Percentiles rank a stretch among this genome's conserved stretches.
Conservation (phyloP, 2,888 invertebrate genomes). For the Dermolepida albohirtum region DNA sequence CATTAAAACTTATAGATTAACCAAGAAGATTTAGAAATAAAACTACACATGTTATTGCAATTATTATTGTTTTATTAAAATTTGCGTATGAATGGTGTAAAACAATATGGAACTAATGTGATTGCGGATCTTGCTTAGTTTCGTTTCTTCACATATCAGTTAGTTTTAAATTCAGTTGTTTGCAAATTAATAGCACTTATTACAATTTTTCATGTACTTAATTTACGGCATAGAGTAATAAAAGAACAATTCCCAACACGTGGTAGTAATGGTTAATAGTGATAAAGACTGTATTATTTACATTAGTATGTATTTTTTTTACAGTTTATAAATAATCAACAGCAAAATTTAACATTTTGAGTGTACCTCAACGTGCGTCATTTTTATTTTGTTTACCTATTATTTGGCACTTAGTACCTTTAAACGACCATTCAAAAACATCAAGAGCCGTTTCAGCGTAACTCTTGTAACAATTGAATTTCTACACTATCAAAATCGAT, state of each 20-base stretch:
- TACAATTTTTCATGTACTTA: conserved; percentile 1
- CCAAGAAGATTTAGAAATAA: not conserved
- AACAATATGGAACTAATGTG: conserved; percentile 60
- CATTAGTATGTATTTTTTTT: conserved; percentile 12
- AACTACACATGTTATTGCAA: conserved; percentile 39
- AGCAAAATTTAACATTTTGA: conserved; percentile 36
- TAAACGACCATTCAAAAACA: conserved; percentile 13
- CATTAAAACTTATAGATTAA: no score
- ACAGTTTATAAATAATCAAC: conserved; percentile 41
- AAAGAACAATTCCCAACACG: conserved; percentile 23
- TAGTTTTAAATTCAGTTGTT: conserved; percentile 37
- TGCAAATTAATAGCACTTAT: conserved; percentile 38
- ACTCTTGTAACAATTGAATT: conserved; percentile 31
- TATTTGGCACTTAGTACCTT: conserved; percentile 45
- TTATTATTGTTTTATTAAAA: conserved; percentile 54
- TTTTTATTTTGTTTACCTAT: not conserved
- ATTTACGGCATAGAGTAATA: conserved; percentile 4
- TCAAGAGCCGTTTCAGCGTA: conserved; percentile 15
- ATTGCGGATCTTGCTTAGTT: conserved; percentile 55
- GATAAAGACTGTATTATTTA: conserved; percentile 24
- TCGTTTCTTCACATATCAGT: conserved; percentile 34
- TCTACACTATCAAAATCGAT: conserved; percentile 39
- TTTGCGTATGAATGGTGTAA: conserved; percentile 62
- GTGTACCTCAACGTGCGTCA: conserved; percentile 25
- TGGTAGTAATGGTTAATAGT: conserved; percentile 26